Evolutionary conservation across 2,113 vertebrate genomes (phyloP).

Genomic region (Hiodon tergisus): DNA sequence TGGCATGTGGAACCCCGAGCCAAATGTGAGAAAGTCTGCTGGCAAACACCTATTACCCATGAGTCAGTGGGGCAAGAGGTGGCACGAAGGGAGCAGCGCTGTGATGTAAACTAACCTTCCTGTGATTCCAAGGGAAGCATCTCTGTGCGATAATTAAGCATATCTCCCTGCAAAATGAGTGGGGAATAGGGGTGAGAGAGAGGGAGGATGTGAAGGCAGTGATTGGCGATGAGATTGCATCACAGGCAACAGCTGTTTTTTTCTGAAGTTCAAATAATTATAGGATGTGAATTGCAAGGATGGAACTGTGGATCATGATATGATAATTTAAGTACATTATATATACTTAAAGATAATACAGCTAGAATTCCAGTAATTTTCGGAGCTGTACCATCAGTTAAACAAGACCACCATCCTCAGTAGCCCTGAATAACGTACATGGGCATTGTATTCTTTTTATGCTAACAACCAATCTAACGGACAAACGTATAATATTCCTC

Average conservation of each 20-base stretch:
- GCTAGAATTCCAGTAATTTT: too few species aligned
- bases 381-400: too few species aligned
- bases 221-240: constrained; percentile 23
- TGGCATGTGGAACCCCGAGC: not conserved
- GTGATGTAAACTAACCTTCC: not conserved
- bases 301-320: too few species aligned
- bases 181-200: not conserved
- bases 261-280: not conserved
- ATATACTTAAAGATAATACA: too few species aligned
- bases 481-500: too few species aligned
- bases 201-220: not conserved
- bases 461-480: too few species aligned
- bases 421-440: too few species aligned
- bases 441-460: too few species aligned
- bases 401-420: too few species aligned
- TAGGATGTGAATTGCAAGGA: not conserved
- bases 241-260: constrained; percentile 1
- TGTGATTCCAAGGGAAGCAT: not conserved
- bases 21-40: not conserved
- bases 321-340: too few species aligned
- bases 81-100: not conserved
- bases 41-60: constrained; percentile 10
- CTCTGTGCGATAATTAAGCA: constrained; percentile 3
- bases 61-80: not conserved
- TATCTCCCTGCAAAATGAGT: not conserved